phyloP scores from a whole-genome alignment of 2,888 invertebrate species.

The Ophioninae sp. region DNA sequence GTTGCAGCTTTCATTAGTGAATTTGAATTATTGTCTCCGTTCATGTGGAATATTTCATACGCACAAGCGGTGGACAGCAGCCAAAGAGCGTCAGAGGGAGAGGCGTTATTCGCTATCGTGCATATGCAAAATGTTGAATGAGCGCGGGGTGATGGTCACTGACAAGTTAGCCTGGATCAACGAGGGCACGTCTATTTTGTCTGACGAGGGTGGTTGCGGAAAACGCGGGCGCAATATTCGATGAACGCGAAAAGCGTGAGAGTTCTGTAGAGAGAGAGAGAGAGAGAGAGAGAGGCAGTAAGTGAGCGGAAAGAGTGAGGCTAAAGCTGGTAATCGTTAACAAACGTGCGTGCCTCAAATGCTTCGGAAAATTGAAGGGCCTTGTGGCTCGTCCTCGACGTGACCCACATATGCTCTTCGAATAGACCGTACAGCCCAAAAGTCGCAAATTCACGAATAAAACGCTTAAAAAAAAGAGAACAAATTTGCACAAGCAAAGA shows the following conservation, averaged over 20 bases:
- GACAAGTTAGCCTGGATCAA: slow-evolving; percentile 10
- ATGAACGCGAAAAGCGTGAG: slow-evolving; percentile 58
- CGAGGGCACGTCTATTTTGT: slow-evolving; percentile 50
- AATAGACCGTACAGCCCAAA: slow-evolving; percentile 14
- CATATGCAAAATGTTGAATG: slow-evolving; percentile 26
- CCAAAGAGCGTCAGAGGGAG: neutral
- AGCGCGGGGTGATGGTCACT: slow-evolving; percentile 21
- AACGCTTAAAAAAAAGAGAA: slow-evolving; percentile 4
- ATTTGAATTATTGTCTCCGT: slow-evolving; percentile 1
- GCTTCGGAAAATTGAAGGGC: slow-evolving; percentile 62
- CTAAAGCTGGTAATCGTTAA: slow-evolving; percentile 68
- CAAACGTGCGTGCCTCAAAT: slow-evolving; percentile 71
- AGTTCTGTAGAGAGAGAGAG: neutral
- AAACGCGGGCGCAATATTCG: slow-evolving; percentile 65
- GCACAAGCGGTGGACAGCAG: neutral
- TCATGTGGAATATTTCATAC: slow-evolving; percentile 6
- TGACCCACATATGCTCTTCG: slow-evolving; percentile 43
- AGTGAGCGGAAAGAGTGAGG: slow-evolving; percentile 20
- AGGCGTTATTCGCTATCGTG: neutral
- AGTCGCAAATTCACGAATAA: slow-evolving; percentile 40
- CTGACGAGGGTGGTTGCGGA: slow-evolving; percentile 49
- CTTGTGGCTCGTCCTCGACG: slow-evolving; percentile 41
- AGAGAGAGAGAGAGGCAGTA: neutral
- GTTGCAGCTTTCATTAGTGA: slow-evolving; percentile 1
- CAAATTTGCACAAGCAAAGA: neutral